Evolutionary conservation across 2,888 invertebrate genomes (phyloP).

Genomic region (Trichacis sp.): DNA sequence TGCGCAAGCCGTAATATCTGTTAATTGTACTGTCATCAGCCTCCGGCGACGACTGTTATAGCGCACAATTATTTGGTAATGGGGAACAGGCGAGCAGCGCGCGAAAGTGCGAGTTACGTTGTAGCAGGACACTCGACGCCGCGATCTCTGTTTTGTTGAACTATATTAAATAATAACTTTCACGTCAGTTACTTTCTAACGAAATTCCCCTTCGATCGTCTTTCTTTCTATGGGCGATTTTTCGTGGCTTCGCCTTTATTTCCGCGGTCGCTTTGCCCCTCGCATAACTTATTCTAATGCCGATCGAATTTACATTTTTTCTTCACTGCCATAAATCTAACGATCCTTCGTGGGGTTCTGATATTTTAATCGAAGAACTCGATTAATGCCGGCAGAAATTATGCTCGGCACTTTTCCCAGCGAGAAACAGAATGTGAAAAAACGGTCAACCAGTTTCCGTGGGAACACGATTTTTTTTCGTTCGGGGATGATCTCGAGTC

Average conservation of each 20-base stretch:
- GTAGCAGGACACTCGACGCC: conserved; percentile 16
- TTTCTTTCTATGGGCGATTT: background rate
- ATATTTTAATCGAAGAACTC: too few species aligned
- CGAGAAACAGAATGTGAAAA: too few species aligned
- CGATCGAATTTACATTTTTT: too few species aligned
- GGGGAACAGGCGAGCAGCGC: conserved; percentile 22
- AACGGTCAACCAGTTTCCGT: too few species aligned
- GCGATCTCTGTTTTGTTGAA: background rate
- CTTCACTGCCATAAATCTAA: too few species aligned
- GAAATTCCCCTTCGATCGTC: background rate
- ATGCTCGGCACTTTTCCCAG: too few species aligned
- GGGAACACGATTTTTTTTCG: too few species aligned
- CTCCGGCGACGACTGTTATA: background rate
- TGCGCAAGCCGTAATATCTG: conserved; percentile 40
- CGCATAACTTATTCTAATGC: too few species aligned
- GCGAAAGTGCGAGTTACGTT: conserved; percentile 36
- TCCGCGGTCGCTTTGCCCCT: too few species aligned
- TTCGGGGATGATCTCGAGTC: too few species aligned
- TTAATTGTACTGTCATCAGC: conserved; percentile 39
- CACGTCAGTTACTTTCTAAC: background rate
- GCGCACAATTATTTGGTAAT: conserved; percentile 5
- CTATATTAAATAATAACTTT: background rate
- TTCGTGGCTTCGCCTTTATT: background rate
- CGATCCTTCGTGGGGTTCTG: too few species aligned
- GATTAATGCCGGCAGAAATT: too few species aligned